These are phyloP conservation scores for Sminthopsis crassicaudata DNA, from an alignment of 2,113 vertebrate species.

Conservation along the genomic window DNA sequence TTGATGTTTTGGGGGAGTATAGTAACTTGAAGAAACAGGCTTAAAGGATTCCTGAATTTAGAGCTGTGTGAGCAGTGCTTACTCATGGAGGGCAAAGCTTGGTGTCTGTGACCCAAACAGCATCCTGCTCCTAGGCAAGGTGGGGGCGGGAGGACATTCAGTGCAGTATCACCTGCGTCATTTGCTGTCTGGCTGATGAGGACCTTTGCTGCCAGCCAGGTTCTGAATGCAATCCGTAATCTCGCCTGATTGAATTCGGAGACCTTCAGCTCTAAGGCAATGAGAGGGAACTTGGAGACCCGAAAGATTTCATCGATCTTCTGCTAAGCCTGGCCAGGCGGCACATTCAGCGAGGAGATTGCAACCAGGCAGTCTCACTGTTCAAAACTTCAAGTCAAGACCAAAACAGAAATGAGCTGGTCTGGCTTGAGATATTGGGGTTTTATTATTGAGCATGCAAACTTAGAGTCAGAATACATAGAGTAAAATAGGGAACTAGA, in stretches of 20 bases:
- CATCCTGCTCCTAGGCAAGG: background rate
- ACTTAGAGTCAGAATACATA: background rate
- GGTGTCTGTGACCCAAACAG: background rate
- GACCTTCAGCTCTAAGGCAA: background rate
- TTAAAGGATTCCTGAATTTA: background rate
- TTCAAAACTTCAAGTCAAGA: background rate
- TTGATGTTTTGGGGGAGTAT: background rate
- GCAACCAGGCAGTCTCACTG: background rate
- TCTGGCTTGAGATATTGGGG: background rate
- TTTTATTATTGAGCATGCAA: background rate
- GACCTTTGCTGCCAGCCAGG: background rate
- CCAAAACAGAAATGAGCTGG: background rate
- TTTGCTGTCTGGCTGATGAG: background rate
- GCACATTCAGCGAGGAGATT: too few species aligned
- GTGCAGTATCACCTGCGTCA: background rate
- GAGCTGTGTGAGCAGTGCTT: background rate
- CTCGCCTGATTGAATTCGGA: background rate
- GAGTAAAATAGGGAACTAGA: background rate
- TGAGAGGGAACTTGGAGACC: background rate
- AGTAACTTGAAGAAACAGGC: background rate
- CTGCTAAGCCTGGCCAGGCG: too few species aligned
- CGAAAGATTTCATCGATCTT: accelerated
- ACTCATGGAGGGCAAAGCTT: background rate
- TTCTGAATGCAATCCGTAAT: background rate
- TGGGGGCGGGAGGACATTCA: background rate